A percentile compares a stretch with the other conserved stretches of the same genome.
Conservation (phyloP, 2,888 invertebrate species). For the Pandemis heparana region DNA sequence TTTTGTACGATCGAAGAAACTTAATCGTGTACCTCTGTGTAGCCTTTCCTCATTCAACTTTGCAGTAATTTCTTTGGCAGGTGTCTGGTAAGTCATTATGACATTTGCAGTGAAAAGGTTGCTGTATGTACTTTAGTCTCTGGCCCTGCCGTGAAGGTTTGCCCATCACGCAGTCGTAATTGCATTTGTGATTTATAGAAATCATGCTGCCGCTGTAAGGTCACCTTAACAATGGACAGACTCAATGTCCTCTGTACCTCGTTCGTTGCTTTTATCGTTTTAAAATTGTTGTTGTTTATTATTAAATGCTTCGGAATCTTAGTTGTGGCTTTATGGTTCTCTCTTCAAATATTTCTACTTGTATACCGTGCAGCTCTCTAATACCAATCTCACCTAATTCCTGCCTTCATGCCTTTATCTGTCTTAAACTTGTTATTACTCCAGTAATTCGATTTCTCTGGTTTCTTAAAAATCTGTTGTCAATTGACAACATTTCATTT, state of each 20-base stretch:
- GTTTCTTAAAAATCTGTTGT: too few species aligned
- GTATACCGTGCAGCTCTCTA: too few species aligned
- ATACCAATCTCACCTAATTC: too few species aligned
- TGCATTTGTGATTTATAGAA: constrained; percentile 13
- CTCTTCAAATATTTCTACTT: too few species aligned
- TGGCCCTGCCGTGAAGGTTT: constrained; percentile 11
- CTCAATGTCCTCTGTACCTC: not conserved
- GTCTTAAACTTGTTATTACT: not conserved
- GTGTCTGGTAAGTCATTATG: too few species aligned
- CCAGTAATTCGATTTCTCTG: not conserved
- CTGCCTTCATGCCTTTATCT: not conserved
- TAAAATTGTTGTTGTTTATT: not conserved
- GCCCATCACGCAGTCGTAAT: constrained; percentile 19
- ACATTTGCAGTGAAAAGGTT: too few species aligned
- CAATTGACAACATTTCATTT: too few species aligned
- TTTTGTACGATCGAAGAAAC: not conserved
- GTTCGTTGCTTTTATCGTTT: not conserved
- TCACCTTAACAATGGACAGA: constrained; percentile 6
- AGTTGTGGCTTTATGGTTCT: not conserved
- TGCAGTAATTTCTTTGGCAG: too few species aligned
- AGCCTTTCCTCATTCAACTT: too few species aligned
- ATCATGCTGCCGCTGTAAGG: constrained; percentile 16
- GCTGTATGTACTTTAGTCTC: not conserved
- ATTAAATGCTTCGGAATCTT: not conserved
- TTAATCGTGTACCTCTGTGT: too few species aligned